Percentiles rank a stretch among this genome's conserved stretches.
These are phyloP conservation scores for Temnothorax ravouxi DNA, from an alignment of 2,888 invertebrate genomes.

Conservation along the genomic window DNA sequence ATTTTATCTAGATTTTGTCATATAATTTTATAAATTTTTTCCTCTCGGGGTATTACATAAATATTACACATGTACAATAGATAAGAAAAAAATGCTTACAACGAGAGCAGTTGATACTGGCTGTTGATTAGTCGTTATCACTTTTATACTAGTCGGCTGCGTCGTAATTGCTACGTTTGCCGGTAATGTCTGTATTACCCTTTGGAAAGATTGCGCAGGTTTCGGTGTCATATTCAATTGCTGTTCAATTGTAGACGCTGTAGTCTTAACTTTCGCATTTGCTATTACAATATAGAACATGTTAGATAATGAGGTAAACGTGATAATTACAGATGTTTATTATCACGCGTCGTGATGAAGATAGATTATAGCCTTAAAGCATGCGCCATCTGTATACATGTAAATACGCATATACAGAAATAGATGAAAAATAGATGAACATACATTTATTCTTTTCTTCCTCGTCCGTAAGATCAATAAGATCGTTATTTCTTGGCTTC, in stretches of 20 bases:
- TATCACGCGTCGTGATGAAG: neutral
- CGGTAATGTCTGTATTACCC: conserved; percentile 82
- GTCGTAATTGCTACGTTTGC: conserved; percentile 78
- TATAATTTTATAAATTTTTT: too few relatives aligned
- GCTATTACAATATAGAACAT: conserved; percentile 51
- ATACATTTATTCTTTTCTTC: conserved; percentile 88
- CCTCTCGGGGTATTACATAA: neutral
- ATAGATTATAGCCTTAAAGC: neutral
- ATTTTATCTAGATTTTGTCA: too few relatives aligned
- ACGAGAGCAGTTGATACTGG: conserved; percentile 83
- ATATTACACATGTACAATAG: conserved; percentile 21
- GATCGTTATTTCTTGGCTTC: conserved; percentile 80
- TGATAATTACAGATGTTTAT: neutral
- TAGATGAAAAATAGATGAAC: conserved; percentile 35
- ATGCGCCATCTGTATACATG: neutral
- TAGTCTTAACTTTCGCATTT: conserved; percentile 54
- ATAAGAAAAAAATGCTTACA: conserved; percentile 46
- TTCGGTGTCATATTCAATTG: conserved; percentile 69
- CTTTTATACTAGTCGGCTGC: conserved; percentile 79
- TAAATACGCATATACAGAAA: neutral
- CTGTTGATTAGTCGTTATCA: conserved; percentile 82
- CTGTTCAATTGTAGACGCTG: conserved; percentile 64
- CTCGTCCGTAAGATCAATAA: conserved; percentile 93
- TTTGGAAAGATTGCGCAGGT: conserved; percentile 76
- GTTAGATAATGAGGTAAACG: neutral